A percentile compares a stretch with the other conserved stretches of the same genome.
Evolutionary conservation across 1,140 invertebrate species (phyloP).

Genomic region (Mya arenaria): DNA sequence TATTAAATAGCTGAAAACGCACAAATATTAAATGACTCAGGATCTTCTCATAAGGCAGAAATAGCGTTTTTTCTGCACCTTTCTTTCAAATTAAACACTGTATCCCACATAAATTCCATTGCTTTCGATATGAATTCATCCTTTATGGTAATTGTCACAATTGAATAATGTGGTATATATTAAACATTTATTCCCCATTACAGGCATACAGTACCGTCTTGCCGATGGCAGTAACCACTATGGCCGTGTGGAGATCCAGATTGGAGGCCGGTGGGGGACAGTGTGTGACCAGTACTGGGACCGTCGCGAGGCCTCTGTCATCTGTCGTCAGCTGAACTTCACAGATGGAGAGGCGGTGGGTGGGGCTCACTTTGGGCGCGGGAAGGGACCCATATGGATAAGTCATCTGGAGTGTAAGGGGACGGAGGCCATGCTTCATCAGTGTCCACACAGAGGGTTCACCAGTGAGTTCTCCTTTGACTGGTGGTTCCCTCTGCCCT

Average conservation of each 20-base stretch:
- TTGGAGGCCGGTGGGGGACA: constrained; percentile 73
- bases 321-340: constrained; percentile 66
- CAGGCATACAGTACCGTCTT: constrained; percentile 65
- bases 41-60: too few species aligned
- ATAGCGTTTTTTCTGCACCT: too few species aligned
- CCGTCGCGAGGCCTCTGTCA: constrained; percentile 63
- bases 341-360: constrained; percentile 65
- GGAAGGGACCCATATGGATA: constrained; percentile 69
- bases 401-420: constrained; percentile 70
- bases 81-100: too few species aligned
- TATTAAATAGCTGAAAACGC: too few species aligned
- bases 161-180: too few species aligned
- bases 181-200: too few species aligned
- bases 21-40: too few species aligned
- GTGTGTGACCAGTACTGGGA: constrained; percentile 71
- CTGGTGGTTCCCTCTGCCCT: constrained; percentile 38
- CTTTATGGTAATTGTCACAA: too few species aligned
- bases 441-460: constrained; percentile 70
- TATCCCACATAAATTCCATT: too few species aligned
- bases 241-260: constrained; percentile 88
- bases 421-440: constrained; percentile 64
- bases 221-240: constrained; percentile 79
- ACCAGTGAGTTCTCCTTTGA: constrained; percentile 26
- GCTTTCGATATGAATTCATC: too few species aligned
- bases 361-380: constrained; percentile 61